These are phyloP conservation scores for Laticauda colubrina DNA, from an alignment of 2,113 vertebrate species.

Conservation along the genomic window DNA sequence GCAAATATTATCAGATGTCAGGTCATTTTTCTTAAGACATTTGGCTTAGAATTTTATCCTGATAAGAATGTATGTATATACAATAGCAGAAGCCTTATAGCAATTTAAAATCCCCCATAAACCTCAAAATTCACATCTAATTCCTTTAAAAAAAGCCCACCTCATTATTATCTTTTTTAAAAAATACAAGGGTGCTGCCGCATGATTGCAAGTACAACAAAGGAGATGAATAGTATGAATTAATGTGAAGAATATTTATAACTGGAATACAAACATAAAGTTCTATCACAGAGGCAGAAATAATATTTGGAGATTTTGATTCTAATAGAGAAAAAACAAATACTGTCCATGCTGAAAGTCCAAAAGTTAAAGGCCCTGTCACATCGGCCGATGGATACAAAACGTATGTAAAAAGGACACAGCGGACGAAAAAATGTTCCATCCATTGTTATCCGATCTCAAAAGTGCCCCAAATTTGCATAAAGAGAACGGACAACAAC, in stretches of 20 bases:
- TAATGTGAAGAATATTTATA: neutral
- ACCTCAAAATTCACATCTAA: neutral
- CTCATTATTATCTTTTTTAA: neutral
- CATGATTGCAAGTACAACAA: neutral
- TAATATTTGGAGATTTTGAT: neutral
- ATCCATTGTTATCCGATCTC: no score
- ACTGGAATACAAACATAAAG: neutral
- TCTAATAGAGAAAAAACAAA: neutral
- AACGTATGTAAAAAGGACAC: no score
- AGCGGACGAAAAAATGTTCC: no score
- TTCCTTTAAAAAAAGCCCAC: neutral
- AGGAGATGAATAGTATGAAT: neutral
- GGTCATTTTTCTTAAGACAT: constrained; percentile 53
- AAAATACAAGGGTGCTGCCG: neutral
- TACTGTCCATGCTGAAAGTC: neutral
- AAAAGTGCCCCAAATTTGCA: no score
- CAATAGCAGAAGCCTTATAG: neutral
- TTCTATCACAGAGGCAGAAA: neutral
- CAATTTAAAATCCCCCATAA: neutral
- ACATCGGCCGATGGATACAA: no score
- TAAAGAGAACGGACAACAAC: no score
- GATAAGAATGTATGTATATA: constrained; percentile 24
- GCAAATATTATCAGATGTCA: constrained; percentile 61
- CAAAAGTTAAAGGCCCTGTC: neutral
- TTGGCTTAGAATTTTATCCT: constrained; percentile 48